Percentiles rank a stretch among this genome's conserved stretches.
These are phyloP conservation scores for Leptinotarsa rubiginosa DNA, from an alignment of 2,888 invertebrate species.

Conservation along the genomic window DNA sequence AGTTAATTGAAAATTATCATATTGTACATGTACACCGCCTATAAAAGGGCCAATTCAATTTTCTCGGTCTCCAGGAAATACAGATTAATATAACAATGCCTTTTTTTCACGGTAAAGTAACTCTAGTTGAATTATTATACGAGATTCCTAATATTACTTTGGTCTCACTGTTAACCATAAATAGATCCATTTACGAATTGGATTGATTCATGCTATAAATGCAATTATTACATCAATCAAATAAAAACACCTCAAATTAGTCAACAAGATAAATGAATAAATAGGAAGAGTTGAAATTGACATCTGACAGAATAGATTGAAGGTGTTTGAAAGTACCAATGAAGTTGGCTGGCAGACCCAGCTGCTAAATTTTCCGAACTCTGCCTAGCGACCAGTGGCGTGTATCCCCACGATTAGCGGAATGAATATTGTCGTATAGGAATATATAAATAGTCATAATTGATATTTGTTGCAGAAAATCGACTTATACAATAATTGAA, in stretches of 20 bases:
- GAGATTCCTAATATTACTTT: neutral
- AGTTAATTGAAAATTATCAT: conserved; percentile 13
- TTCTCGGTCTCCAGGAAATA: conserved; percentile 20
- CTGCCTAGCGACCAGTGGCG: no score
- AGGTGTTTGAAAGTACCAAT: no score
- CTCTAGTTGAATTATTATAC: neutral
- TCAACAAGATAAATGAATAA: neutral
- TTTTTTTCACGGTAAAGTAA: conserved; percentile 20
- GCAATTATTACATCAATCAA: neutral
- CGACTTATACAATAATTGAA: no score
- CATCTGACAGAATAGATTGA: neutral
- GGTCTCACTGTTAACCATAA: neutral
- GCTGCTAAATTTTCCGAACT: no score
- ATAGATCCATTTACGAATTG: neutral
- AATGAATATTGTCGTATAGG: no score
- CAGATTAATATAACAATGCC: conserved; percentile 12
- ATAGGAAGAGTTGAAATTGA: neutral
- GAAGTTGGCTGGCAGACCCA: no score
- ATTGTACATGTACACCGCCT: neutral
- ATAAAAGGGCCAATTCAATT: conserved; percentile 16
- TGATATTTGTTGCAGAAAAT: no score
- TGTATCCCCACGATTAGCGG: no score
- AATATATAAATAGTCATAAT: no score
- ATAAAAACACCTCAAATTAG: neutral
- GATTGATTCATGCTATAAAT: neutral